A percentile compares a stretch with the other conserved stretches of the same genome.
phyloP scores from a whole-genome alignment of 2,797 vertebrate genomes.

The Zalophus californianus region DNA sequence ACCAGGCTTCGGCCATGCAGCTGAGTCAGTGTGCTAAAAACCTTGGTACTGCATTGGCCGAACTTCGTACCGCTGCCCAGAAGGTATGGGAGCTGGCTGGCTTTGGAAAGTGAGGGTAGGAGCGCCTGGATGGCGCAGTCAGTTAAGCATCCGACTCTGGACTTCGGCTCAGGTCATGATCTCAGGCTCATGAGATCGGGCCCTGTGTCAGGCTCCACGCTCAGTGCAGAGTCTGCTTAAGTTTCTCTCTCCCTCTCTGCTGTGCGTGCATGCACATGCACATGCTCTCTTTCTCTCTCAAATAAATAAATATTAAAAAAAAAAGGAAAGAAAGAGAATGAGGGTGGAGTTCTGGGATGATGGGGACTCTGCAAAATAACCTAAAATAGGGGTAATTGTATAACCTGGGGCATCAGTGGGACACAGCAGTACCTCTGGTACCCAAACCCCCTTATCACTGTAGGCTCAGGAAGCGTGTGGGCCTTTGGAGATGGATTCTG shows the following conservation, averaged over 20 bases:
- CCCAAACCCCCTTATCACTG: not conserved
- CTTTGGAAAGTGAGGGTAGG: not conserved
- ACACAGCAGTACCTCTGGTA: not conserved
- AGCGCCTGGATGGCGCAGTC: accelerated
- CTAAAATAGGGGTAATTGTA: not conserved
- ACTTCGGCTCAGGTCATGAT: not conserved
- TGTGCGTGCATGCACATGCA: not conserved
- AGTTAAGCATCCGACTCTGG: not conserved
- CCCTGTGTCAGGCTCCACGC: not conserved
- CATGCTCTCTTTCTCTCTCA: not conserved
- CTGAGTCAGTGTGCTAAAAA: constrained; percentile 99
- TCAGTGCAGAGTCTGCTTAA: not conserved
- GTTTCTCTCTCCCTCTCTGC: not conserved
- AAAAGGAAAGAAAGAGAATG: not conserved
- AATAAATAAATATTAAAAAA: not conserved
- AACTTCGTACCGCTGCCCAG: constrained; percentile 96
- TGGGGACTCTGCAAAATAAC: not conserved
- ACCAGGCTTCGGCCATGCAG: constrained; percentile 98
- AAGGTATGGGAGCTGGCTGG: constrained; percentile 89
- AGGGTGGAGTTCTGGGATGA: not conserved
- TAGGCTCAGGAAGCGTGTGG: constrained; percentile 98
- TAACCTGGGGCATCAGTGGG: not conserved
- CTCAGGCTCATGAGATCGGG: not conserved
- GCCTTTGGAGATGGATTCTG: constrained; percentile 97
- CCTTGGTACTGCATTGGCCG: constrained; percentile 92